A percentile compares a stretch with the other conserved stretches of the same genome.
phyloP scores from a whole-genome alignment of 2,797 vertebrate genomes.

The Dromococcyx pavoninus region DNA sequence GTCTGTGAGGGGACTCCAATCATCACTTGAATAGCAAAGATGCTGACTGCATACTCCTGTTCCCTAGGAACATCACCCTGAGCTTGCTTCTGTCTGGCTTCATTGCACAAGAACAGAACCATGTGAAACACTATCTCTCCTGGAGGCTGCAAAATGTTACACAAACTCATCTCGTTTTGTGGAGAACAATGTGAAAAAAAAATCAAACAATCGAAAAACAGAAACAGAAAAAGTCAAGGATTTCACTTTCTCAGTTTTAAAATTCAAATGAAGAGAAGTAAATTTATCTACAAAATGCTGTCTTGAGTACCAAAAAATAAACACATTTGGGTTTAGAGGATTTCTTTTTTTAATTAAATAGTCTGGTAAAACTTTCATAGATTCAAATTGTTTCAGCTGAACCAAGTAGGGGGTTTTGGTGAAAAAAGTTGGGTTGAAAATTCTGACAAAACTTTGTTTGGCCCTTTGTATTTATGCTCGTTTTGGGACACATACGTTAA shows the following conservation, averaged over 20 bases:
- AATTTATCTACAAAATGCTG: background rate
- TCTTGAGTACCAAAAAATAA: background rate
- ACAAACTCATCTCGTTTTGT: background rate
- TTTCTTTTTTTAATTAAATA: background rate
- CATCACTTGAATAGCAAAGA: background rate
- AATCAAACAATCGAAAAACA: too few species aligned
- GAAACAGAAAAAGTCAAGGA: background rate
- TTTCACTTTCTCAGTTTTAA: background rate
- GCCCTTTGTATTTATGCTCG: background rate
- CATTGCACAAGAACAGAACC: background rate
- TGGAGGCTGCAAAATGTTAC: background rate
- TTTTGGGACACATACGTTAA: background rate
- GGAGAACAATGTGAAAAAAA: background rate
- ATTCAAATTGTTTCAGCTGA: background rate
- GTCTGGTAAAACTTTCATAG: background rate
- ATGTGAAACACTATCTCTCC: fast-evolving
- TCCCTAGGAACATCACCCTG: fast-evolving
- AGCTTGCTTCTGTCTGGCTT: background rate
- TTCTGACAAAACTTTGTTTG: background rate
- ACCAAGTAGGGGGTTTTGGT: background rate
- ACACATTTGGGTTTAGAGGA: background rate
- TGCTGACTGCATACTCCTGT: background rate
- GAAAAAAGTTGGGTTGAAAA: background rate
- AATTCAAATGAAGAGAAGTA: background rate
- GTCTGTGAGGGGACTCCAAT: background rate